phyloP scores from a whole-genome alignment of 2,113 vertebrate species.

The Platichthys stellatus region DNA sequence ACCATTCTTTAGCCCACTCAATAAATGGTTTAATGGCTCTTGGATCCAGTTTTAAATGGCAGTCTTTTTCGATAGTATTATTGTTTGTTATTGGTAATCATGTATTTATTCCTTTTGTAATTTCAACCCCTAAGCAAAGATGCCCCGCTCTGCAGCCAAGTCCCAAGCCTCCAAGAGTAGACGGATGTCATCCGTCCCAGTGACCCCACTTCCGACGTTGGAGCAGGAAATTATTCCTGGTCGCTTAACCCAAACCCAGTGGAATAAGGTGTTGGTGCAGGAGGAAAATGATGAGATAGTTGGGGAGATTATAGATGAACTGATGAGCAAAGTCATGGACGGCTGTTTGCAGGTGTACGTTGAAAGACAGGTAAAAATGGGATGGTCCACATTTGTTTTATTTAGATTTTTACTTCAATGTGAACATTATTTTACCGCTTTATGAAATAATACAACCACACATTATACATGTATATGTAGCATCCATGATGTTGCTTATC shows the following conservation, averaged over 20 bases:
- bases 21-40: no score
- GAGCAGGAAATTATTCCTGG: conserved; percentile 68
- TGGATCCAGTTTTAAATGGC: no score
- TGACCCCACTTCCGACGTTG: conserved; percentile 21
- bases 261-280: conserved; percentile 66
- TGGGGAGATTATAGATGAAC: conserved; percentile 76
- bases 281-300: conserved; percentile 79
- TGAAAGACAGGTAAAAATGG: conserved; percentile 79
- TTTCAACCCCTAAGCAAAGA: conserved; percentile 47
- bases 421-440: background rate
- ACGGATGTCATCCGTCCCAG: background rate
- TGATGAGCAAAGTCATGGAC: conserved; percentile 76
- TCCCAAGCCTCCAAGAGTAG: conserved; percentile 71
- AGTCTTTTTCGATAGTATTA: no score
- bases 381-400: background rate
- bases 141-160: conserved; percentile 71
- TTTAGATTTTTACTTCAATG: background rate
- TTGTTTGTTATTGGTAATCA: no score
- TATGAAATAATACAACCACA: background rate
- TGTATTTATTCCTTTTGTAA: background rate
- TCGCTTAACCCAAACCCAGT: conserved; percentile 72
- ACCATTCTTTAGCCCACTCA: no score
- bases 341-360: conserved; percentile 66
- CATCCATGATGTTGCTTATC: conserved; percentile 7
- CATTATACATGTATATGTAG: background rate